Percentiles rank a stretch among this genome's conserved stretches.
Evolutionary conservation across 1,140 invertebrate species (phyloP).

Genomic region (Temnothorax longispinosus): DNA sequence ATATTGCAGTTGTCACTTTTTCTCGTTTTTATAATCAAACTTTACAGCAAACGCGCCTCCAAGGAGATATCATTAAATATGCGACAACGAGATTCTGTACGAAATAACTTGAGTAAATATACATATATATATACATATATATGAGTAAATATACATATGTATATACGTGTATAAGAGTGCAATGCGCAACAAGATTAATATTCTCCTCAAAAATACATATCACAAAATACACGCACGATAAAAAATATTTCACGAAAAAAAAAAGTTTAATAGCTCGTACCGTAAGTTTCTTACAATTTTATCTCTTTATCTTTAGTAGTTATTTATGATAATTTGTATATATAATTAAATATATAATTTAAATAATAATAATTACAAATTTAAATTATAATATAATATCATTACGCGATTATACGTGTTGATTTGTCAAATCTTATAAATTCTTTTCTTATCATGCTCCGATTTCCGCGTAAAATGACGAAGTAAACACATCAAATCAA

Average conservation of each 20-base stretch:
- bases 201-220: neutral
- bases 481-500: neutral
- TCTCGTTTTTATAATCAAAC: conserved; percentile 48
- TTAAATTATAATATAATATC: neutral
- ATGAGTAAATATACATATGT: too few relatives aligned
- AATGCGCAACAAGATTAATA: conserved; percentile 5
- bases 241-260: neutral
- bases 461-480: neutral
- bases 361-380: neutral
- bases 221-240: neutral
- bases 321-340: conserved; percentile 8
- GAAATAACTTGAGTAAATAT: conserved; percentile 21
- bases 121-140: neutral
- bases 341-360: neutral
- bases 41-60: neutral
- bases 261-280: neutral
- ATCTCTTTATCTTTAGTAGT: neutral
- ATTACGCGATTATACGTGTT: neutral
- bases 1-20: conserved; percentile 46
- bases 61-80: conserved; percentile 42
- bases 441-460: neutral
- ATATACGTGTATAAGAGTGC: neutral
- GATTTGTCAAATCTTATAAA: neutral
- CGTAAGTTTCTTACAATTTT: neutral
- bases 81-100: conserved; percentile 4